These are phyloP conservation scores for Babyrousa celebensis DNA, from an alignment of 2,797 vertebrate genomes.

Conservation along the genomic window DNA sequence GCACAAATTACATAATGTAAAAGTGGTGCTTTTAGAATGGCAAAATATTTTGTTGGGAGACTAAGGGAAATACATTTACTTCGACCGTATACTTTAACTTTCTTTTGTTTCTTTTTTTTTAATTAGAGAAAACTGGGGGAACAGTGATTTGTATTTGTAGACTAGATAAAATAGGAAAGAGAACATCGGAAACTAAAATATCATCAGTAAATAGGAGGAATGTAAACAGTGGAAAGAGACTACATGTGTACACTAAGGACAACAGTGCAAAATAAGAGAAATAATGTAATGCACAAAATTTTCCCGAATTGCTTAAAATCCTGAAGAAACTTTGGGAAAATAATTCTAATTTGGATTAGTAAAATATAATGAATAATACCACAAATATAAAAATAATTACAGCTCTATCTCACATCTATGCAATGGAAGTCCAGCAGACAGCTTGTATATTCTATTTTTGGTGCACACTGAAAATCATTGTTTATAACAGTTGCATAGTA, in stretches of 20 bases:
- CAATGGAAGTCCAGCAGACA: conserved; percentile 25
- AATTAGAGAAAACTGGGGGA: neutral
- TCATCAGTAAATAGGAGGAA: conserved; percentile 40
- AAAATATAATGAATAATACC: conserved; percentile 12
- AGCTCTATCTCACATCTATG: neutral
- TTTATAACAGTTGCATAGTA: conserved; percentile 59
- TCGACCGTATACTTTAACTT: conserved; percentile 34
- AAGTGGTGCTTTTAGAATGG: neutral
- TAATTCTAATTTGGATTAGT: conserved; percentile 36
- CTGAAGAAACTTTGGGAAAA: neutral
- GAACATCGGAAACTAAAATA: conserved; percentile 66
- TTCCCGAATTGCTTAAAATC: neutral
- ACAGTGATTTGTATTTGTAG: conserved; percentile 44
- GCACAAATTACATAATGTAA: neutral
- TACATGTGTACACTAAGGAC: neutral
- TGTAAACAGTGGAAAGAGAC: conserved; percentile 14
- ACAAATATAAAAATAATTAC: conserved; percentile 23
- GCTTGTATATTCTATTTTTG: conserved; percentile 47
- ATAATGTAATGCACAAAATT: neutral
- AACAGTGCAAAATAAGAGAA: conserved; percentile 38
- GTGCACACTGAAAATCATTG: conserved; percentile 27
- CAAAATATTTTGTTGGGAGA: neutral
- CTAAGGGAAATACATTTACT: conserved; percentile 21
- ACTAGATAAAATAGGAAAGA: conserved; percentile 71
- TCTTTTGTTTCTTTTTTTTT: neutral